phyloP scores from a whole-genome alignment of 2,888 invertebrate species.

The Pristionchus exspectatus region DNA sequence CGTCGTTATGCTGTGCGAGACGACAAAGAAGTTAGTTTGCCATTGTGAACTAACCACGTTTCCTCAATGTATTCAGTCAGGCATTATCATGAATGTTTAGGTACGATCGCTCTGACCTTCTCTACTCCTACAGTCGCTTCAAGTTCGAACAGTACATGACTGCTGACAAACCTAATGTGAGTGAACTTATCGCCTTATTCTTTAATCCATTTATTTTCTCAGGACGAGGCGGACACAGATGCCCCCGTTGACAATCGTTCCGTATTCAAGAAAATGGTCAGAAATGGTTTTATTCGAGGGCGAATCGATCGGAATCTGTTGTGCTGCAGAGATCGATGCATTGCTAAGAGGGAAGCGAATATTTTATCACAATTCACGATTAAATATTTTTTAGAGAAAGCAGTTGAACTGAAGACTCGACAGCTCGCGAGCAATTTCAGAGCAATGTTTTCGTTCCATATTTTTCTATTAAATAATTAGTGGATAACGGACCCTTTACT shows the following conservation, averaged over 20 bases:
- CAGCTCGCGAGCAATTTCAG: not conserved
- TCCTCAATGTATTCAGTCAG: too few relatives aligned
- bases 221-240: not conserved
- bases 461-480: too few relatives aligned
- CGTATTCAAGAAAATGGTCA: not conserved
- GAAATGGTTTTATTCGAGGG: not conserved
- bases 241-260: not conserved
- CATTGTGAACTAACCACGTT: not conserved
- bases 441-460: too few relatives aligned
- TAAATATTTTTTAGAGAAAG: not conserved
- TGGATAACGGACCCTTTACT: not conserved
- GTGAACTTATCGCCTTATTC: not conserved
- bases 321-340: not conserved
- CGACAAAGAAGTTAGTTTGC: not conserved
- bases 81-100: not conserved
- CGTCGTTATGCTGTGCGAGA: conserved; percentile 3
- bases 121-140: not conserved
- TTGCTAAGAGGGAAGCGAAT: not conserved
- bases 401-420: not conserved
- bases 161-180: not conserved
- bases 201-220: not conserved
- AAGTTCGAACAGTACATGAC: conserved; percentile 27
- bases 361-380: too few relatives aligned
- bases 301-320: not conserved
- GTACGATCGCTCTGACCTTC: not conserved